Evolutionary conservation across 2,888 invertebrate genomes (phyloP).

Genomic region (Hoplodrina ambigua): DNA sequence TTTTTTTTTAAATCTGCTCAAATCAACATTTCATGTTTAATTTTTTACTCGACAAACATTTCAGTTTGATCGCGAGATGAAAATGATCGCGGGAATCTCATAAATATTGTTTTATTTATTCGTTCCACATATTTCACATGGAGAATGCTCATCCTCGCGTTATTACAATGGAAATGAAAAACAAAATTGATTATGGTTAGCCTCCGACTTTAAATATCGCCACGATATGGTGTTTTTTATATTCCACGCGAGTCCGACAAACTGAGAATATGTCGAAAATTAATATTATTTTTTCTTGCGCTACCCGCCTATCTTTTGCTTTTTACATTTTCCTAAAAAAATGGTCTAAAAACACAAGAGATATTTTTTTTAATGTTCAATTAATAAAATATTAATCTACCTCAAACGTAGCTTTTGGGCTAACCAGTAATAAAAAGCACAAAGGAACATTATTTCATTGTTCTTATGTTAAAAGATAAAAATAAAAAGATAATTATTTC

Average conservation of each 20-base stretch:
- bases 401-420: too few species aligned
- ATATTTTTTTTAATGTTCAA: too few species aligned
- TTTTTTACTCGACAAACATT: neutral
- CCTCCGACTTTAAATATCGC: conserved; percentile 7
- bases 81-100: conserved; percentile 1
- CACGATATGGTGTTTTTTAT: conserved; percentile 2
- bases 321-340: neutral
- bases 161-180: conserved; percentile 24
- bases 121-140: conserved; percentile 1
- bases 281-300: too few species aligned
- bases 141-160: conserved; percentile 11
- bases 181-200: conserved; percentile 28
- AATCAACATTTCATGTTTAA: too few species aligned
- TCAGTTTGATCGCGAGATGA: neutral
- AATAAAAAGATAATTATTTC: neutral
- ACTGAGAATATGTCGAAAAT: conserved; percentile 12
- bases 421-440: neutral
- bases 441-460: neutral
- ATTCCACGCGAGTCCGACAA: conserved; percentile 2
- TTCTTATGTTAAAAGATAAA: neutral
- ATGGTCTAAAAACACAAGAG: too few species aligned
- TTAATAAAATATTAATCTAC: too few species aligned
- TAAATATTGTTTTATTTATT: conserved; percentile 18
- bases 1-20: too few species aligned
- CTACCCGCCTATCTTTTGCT: too few species aligned